Evolutionary conservation across 2,113 vertebrate genomes (phyloP), one percentile per base, ranked within the genome.

Genomic region (Vimba vimba): DNA sequence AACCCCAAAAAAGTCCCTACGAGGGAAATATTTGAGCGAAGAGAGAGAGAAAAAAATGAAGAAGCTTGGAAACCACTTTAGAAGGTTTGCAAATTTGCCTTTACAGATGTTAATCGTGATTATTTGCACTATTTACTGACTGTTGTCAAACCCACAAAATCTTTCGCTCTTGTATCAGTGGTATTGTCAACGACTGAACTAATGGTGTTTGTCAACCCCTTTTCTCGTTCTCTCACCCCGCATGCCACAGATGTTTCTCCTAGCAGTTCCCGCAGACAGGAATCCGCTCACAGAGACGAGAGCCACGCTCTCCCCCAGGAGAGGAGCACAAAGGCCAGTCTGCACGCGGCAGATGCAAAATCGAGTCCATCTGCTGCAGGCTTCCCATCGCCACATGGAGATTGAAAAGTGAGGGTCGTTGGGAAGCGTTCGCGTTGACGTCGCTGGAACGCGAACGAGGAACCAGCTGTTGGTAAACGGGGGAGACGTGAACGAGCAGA

Each of bases 201-300:
- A 97, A 98, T 96, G 96, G 95, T 97, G 96, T 99, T 97, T 98
- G 96, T 96, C 95, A 96, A 97, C 96, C 94, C 95, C 96, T 80
- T 71, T 69, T 17, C 27, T 73, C 79, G 5, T 69, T 39, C 88
- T 88, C 82, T 79, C 69, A 78, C 25, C 96, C 95, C 93, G 95
- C 97, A 97, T 98, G 97, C 97, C 97, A 98, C 97, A 99, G 97
- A 99, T 98, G 97, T 98, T 99, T 95, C 97, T 96, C 97, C 97
- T 97, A 96, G 97, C 96, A 96, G 97, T 96, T 98, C 96, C 96
- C 97, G 96, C 97, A 97, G 98, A 97, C 97, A 98, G 97, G 97
- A 99, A 98, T 98, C 97, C 96, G 97, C 97, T 97, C 97, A 96
- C 96, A 96, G 94, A 97, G 96, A 98, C 97, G 96, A 98, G 98